phyloP scores from a whole-genome alignment of 2,888 invertebrate species.

The Diarsia brunnea region DNA sequence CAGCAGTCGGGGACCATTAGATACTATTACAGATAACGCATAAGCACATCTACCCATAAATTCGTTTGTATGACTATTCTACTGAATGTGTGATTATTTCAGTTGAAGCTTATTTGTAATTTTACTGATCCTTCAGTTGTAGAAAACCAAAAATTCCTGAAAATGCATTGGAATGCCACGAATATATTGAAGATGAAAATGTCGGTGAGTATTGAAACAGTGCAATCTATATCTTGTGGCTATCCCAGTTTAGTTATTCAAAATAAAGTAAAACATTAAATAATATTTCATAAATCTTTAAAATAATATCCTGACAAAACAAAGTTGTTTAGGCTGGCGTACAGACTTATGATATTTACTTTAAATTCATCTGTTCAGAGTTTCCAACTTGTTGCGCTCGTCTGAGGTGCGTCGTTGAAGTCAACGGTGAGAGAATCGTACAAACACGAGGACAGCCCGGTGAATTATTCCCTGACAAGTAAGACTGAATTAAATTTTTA shows the following conservation, averaged over 20 bases:
- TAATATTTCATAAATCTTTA: background rate
- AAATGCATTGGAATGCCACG: slow-evolving; percentile 88
- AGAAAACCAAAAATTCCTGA: slow-evolving; percentile 89
- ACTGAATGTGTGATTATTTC: background rate
- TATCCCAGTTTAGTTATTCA: background rate
- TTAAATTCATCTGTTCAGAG: slow-evolving; percentile 72
- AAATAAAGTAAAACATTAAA: background rate
- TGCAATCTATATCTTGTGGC: background rate
- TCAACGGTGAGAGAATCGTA: slow-evolving; percentile 87
- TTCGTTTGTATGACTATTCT: background rate
- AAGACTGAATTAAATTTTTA: slow-evolving; percentile 55
- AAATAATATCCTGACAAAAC: background rate
- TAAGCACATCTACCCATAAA: background rate
- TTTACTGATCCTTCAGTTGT: slow-evolving; percentile 74
- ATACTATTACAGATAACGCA: background rate
- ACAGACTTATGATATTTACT: background rate
- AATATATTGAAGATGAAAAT: slow-evolving; percentile 89
- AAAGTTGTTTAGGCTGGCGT: no score
- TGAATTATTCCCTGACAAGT: slow-evolving; percentile 89
- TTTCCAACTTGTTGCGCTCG: slow-evolving; percentile 88
- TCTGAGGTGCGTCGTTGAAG: slow-evolving; percentile 86
- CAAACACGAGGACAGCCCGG: slow-evolving; percentile 88
- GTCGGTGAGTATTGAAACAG: slow-evolving; percentile 79
- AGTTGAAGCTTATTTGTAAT: background rate
- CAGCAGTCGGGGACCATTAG: background rate